phyloP scores from a whole-genome alignment of 1,140 invertebrate genomes.

The Teleogryllus occipitalis region DNA sequence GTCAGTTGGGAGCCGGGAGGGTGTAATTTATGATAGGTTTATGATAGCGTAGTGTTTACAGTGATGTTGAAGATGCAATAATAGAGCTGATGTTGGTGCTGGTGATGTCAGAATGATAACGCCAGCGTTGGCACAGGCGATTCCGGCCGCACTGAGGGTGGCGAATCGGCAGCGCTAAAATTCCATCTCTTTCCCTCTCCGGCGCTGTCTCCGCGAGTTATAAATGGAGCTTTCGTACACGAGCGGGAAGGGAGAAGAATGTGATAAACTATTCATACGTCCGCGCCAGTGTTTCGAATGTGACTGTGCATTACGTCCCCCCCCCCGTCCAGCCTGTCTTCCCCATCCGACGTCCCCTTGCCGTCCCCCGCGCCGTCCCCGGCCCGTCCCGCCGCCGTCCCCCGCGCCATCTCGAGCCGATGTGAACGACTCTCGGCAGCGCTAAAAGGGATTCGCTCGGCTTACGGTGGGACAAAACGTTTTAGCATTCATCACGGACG shows the following conservation, averaged over 20 bases:
- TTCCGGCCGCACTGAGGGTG: too few species aligned
- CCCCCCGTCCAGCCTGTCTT: not conserved
- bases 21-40: too few species aligned
- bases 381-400: not conserved
- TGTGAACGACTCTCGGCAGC: not conserved
- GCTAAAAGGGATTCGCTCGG: not conserved
- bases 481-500: slow-evolving; percentile 1
- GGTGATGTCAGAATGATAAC: too few species aligned
- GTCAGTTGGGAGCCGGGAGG: too few species aligned
- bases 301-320: not conserved
- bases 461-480: not conserved
- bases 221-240: not conserved
- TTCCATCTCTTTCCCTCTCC: not conserved
- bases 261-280: not conserved
- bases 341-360: not conserved
- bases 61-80: too few species aligned
- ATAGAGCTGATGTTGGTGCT: too few species aligned
- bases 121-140: too few species aligned
- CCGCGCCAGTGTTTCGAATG: not conserved
- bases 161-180: not conserved
- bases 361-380: not conserved
- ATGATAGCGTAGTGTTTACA: too few species aligned
- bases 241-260: not conserved
- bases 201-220: not conserved
- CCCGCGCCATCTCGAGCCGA: not conserved